Base-by-base conservation (phyloP, 2,888 invertebrate species). In the Drymonia ruficornis region DNA sequence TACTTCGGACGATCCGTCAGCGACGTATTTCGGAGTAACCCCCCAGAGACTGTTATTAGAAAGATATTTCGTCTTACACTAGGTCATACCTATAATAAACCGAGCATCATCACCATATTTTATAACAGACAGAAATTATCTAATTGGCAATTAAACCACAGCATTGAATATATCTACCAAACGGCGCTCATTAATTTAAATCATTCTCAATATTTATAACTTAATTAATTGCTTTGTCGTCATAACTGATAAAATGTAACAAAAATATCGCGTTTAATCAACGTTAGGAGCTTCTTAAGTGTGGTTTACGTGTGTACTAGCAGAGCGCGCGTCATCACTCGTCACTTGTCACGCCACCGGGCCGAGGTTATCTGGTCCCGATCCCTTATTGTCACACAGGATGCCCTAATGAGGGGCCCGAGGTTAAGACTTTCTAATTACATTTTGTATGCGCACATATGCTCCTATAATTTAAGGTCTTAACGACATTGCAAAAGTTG, bases 341-440 rank as follows among this genome's bases (percentile, higher is more conserved):
- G 83, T 84, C 84, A 83, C 61, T 72, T 67, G 76, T 86, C 87
- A 85, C 84, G 83, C 85, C 74, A 87, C 83, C 71, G 72, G 72
- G 31, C 46, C 59, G 68, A 68, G 86, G 88, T 87, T 88, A 88
- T 88, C 87, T 72, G 50, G 29, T 45, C 45, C 45, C 59, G 58
- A 56, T 53, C 38, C 56, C 51, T 52, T 59, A 63, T 63, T 65
- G 68, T 69, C 70, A 52, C 62, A 70, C 74, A 78, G 76, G 78
- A 76, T 77, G 70, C 70, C 70, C 68, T 85, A 84, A 85, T 81
- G 81, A 80, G 81, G 59, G 56, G 54, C 61, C 63, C 55, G 65
- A 68, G 70, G 67, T 70, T 76, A 75, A 73, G 67, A 76, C 79
- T 84, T 82, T 83, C 83, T 84, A 81, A 83, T 80, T 79, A 81